Evolutionary conservation across 2,797 vertebrate genomes (phyloP), one percentile per base, ranked within the genome.

Genomic region (Myotis vivesi): DNA sequence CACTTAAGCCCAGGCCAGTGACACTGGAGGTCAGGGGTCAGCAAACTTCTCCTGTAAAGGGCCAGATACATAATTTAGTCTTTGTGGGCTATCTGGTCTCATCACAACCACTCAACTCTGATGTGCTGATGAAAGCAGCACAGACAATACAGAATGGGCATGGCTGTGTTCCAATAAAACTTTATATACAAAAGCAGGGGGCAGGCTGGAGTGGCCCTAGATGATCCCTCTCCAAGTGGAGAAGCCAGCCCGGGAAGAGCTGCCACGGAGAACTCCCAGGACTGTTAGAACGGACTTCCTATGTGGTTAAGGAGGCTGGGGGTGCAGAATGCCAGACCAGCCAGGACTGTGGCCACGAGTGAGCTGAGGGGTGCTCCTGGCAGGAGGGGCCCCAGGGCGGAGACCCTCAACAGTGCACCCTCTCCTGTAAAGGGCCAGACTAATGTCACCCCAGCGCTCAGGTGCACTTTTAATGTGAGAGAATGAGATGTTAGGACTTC

Each of bases 381-480:
- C n/a, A n/a, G n/a, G n/a, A n/a, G n/a, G n/a, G n/a, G n/a, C n/a
- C n/a, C n/a, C n/a, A n/a, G n/a, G n/a, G n/a, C n/a, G n/a, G n/a
- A n/a, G n/a, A n/a, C n/a, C n/a, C n/a, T n/a, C n/a, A n/a, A n/a
- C n/a, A n/a, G n/a, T n/a, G n/a, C n/a, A n/a, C n/a, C n/a, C n/a
- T n/a, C n/a, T n/a, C n/a, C n/a, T n/a, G n/a, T n/a, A n/a, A n/a
- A n/a, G n/a, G n/a, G n/a, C n/a, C n/a, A n/a, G n/a, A n/a, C n/a
- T n/a, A n/a, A n/a, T n/a, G n/a, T n/a, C n/a, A n/a, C n/a, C n/a
- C n/a, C n/a, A n/a, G n/a, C n/a, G n/a, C n/a, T n/a, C n/a, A n/a
- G n/a, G n/a, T n/a, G n/a, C n/a, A n/a, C 99, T 99, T 96, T 4
- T 5, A 88, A 84, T 10, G 57, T 3, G 73, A 69, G 44, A 97